Evolutionary conservation across 2,888 invertebrate genomes (phyloP).

Genomic region (Caradrina kadenii): DNA sequence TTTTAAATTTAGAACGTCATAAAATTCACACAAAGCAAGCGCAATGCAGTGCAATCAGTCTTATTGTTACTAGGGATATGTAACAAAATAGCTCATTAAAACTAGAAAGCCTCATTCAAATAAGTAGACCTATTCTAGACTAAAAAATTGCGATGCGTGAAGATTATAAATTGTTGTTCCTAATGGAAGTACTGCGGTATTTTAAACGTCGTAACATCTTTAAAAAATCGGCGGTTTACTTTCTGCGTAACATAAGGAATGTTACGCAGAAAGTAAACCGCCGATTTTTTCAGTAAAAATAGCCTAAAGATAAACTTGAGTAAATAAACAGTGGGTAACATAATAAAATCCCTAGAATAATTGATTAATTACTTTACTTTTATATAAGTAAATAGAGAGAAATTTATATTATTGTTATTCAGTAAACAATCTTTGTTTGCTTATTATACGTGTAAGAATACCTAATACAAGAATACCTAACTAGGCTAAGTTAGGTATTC

Average conservation of each 20-base stretch:
- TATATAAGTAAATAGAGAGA: neutral
- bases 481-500: neutral
- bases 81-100: slow-evolving; percentile 31
- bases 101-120: slow-evolving; percentile 28
- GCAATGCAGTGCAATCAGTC: slow-evolving; percentile 51
- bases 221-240: neutral
- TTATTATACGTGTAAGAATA: neutral
- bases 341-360: neutral
- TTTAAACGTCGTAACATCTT: neutral
- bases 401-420: neutral
- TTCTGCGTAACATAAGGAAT: neutral
- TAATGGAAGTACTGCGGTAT: neutral
- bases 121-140: slow-evolving; percentile 28
- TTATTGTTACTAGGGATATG: slow-evolving; percentile 12
- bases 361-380: neutral
- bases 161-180: neutral
- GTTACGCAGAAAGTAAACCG: too few species aligned
- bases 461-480: too few species aligned
- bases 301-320: neutral
- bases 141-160: slow-evolving; percentile 12
- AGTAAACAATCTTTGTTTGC: neutral
- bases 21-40: slow-evolving; percentile 19
- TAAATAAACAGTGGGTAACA: neutral
- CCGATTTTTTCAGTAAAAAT: neutral
- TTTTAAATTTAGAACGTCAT: slow-evolving; percentile 18